Evolutionary conservation across 37 sponge, comb jelly and placozoan genomes (phyloP).

Genomic region (Crambe crambe): DNA sequence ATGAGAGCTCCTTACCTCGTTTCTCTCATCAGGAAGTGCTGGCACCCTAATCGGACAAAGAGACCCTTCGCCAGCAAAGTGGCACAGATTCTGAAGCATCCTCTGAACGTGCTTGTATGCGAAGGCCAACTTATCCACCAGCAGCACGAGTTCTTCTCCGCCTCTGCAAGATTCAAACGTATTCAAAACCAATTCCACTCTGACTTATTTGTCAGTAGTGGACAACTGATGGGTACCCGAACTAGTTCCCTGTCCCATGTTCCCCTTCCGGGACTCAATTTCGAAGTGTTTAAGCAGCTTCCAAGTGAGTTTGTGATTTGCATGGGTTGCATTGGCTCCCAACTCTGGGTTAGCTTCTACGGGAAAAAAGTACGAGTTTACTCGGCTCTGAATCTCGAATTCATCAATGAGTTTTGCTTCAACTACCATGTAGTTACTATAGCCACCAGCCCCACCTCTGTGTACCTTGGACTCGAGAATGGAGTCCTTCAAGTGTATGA

Average conservation of each 20-base stretch:
- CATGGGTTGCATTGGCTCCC: conserved; percentile 47
- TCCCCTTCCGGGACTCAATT: conserved; percentile 44
- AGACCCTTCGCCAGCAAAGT: conserved; percentile 59
- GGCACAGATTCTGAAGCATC: conserved; percentile 18
- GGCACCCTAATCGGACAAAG: conserved; percentile 47
- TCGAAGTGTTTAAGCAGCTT: background rate
- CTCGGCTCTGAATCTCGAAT: conserved; percentile 14
- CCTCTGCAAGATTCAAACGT: conserved; percentile 36
- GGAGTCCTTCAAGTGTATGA: conserved; percentile 45
- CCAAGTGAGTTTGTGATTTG: conserved; percentile 49
- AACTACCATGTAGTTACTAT: conserved; percentile 28
- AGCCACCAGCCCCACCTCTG: conserved; percentile 38
- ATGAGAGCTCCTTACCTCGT: conserved; percentile 41
- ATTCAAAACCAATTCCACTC: conserved; percentile 3
- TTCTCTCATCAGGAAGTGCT: conserved; percentile 42
- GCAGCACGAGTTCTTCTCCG: conserved; percentile 33
- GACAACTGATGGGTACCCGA: conserved; percentile 13
- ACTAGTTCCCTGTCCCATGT: conserved; percentile 24
- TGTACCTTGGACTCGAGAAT: conserved; percentile 60
- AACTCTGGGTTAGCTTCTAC: conserved; percentile 65
- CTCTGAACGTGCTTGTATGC: conserved; percentile 20
- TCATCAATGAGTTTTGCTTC: conserved; percentile 40
- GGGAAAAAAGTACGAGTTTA: conserved; percentile 48
- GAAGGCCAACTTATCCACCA: conserved; percentile 21
- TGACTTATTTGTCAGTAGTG: conserved; percentile 57